Base-by-base conservation (phyloP, 2,113 vertebrate species). In the Ictalurus punctatus region DNA sequence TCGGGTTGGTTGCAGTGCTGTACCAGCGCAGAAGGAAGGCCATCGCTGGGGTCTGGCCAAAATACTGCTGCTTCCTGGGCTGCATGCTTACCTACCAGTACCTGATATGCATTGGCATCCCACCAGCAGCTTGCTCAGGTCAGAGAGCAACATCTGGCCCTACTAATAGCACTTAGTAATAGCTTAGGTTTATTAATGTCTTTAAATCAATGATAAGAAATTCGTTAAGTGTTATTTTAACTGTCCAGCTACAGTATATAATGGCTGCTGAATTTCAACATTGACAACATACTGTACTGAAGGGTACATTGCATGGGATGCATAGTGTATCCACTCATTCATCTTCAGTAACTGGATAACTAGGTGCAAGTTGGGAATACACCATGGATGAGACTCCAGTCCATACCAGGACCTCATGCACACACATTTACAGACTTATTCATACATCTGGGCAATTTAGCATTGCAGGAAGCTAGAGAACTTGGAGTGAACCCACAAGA, bases 21-120 rank as follows among this genome's bases (percentile, higher is more conserved):
- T 98, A 97, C 90, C 95, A 97, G 88, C 96, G 98, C 0, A 94
- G 98, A 91, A 97, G 98, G 90, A 99, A 98, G 94, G 98, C 97
- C 92, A 99, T 99, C 21, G 98, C 98, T 0, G 96, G 97, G 92
- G 95, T 99, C 92, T 99, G 98, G 98, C 97, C 97, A n/a, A 99
- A 98, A 93, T 99, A 99, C 93, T 99, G 98, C 95, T 98, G 96
- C 93, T 99, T 99, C 93, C 95, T 99, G 91, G 96, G 97, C 58
- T 97, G 97, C 86, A 97, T 98, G 95, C 95, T 99, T 78, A 97
- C 96, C 30, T 95, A 99, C 87, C 98, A 99, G 94, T 99, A 99
- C 90, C 96, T 98, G 19, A 90, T 99, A 89, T 99, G 98, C 92
- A 98, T 99, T n/a, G 98, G 98, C 89, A 97, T 99, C 92, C 98